Evolutionary conservation across 2,113 vertebrate genomes (phyloP).

Genomic region (Aix galericulata): DNA sequence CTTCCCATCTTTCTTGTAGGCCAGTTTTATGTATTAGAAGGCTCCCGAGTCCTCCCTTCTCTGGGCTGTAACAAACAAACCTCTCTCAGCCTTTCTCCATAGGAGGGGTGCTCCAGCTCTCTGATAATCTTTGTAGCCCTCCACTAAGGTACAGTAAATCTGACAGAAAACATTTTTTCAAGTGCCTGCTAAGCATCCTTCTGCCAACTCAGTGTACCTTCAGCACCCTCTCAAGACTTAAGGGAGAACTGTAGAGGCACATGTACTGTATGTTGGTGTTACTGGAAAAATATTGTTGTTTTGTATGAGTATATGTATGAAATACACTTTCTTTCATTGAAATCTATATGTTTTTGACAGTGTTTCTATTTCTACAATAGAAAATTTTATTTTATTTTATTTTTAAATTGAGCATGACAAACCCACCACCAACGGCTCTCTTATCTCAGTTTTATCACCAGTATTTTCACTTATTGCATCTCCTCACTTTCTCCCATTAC

Average conservation of each 20-base stretch:
- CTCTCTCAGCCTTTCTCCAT: too few species aligned
- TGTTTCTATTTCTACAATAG: not conserved
- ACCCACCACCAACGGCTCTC: not conserved
- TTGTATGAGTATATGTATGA: not conserved
- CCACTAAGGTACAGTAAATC: not conserved
- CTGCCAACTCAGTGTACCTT: not conserved
- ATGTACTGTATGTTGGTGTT: not conserved
- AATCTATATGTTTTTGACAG: not conserved
- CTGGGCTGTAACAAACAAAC: too few species aligned
- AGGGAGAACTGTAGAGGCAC: conserved; percentile 1
- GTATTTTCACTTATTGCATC: not conserved
- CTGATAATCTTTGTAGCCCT: too few species aligned
- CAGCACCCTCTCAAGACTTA: conserved; percentile 58
- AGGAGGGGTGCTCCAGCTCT: too few species aligned
- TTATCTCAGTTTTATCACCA: not conserved
- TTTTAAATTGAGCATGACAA: not conserved
- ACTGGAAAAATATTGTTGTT: not conserved
- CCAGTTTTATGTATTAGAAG: too few species aligned
- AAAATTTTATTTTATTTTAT: not conserved
- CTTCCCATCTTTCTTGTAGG: too few species aligned
- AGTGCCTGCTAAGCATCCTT: not conserved
- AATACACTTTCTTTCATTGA: not conserved
- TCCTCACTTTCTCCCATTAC: not conserved
- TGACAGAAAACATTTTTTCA: not conserved
- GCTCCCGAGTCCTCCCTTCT: too few species aligned